Conservation (phyloP, 2,888 invertebrate genomes). For the Leptura quadrifasciata region DNA sequence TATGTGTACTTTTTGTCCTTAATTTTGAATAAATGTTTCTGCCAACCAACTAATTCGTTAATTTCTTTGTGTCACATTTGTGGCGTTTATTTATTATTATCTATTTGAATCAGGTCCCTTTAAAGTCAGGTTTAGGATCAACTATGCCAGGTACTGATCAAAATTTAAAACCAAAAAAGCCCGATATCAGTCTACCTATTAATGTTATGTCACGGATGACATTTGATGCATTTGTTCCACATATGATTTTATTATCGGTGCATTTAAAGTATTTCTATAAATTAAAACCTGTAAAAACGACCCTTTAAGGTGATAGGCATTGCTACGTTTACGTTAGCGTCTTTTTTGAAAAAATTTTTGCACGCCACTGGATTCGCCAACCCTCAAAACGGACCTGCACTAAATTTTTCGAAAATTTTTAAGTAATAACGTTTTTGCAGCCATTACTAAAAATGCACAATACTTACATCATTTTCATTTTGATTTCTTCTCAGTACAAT, state of each 20-base stretch:
- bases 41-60: background rate
- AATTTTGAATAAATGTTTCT: conserved; percentile 1
- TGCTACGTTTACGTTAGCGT: conserved; percentile 36
- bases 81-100: too few species aligned
- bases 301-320: conserved; percentile 14
- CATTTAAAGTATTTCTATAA: background rate
- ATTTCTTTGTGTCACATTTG: background rate
- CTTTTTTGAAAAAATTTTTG: too few species aligned
- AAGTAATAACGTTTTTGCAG: too few species aligned
- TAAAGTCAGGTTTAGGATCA: conserved; percentile 28
- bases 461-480: too few species aligned
- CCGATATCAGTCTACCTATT: background rate
- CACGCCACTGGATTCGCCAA: too few species aligned
- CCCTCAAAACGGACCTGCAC: too few species aligned
- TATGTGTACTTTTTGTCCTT: background rate
- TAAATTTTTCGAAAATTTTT: too few species aligned
- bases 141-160: conserved; percentile 26
- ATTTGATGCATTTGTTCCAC: background rate
- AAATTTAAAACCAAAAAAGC: background rate
- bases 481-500: too few species aligned
- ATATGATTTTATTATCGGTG: background rate
- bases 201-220: background rate
- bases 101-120: background rate
- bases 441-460: too few species aligned
- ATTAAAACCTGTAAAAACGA: background rate